Evolutionary conservation across 2,888 invertebrate genomes (phyloP).

Genomic region (Heteromurus nitidus): DNA sequence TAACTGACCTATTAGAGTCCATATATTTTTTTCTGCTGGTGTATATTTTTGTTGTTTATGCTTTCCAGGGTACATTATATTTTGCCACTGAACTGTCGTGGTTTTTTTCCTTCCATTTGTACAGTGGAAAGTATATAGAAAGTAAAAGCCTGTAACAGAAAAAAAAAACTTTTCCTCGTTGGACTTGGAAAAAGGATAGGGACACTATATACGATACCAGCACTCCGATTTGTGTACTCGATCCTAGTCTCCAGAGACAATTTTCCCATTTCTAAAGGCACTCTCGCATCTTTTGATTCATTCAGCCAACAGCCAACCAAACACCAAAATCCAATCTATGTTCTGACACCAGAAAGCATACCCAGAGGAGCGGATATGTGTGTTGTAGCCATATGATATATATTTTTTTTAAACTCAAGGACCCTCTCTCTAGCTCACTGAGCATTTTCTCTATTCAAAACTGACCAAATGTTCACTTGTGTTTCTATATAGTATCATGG

Average conservation of each 20-base stretch:
- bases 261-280: constrained; percentile 68
- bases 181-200: not conserved
- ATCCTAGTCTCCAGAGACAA: constrained; percentile 69
- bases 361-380: constrained; percentile 42
- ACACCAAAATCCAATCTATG: constrained; percentile 74
- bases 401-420: not conserved
- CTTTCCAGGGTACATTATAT: not conserved
- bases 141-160: not conserved
- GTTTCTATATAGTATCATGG: not conserved
- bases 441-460: constrained; percentile 17
- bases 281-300: constrained; percentile 45
- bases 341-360: constrained; percentile 70
- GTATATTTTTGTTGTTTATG: not conserved
- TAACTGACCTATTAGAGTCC: not conserved
- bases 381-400: constrained; percentile 26
- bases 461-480: constrained; percentile 71
- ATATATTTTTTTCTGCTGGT: not conserved
- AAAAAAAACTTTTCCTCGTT: not conserved
- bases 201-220: no score
- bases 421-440: not conserved
- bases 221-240: constrained; percentile 30
- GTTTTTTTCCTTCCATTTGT: no score
- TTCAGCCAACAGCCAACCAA: constrained; percentile 29
- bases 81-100: not conserved
- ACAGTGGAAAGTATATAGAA: not conserved